Base-by-base conservation (phyloP, 2,797 vertebrate genomes). In the Anisognathus igniventris region DNA sequence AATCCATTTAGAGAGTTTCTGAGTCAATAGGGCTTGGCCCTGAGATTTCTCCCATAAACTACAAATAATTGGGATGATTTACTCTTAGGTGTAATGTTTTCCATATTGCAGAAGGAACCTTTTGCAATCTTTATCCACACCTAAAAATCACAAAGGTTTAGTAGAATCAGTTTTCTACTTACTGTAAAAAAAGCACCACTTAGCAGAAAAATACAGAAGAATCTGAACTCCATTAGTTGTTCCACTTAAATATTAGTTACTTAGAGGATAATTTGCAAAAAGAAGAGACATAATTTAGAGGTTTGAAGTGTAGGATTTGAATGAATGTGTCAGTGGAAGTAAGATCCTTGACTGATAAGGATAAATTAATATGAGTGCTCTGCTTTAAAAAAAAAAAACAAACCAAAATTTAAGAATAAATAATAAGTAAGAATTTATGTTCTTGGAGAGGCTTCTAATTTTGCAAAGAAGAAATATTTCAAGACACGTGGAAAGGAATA, bases 1-100 rank as follows among this genome's bases (percentile, higher is more conserved):
- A 95, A 95, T 90, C 78, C 62, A 91, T 78, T 92, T 80, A 70
- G 54, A 93, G 71, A 90, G 37, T 31, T 95, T 88, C 79, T 87
- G 64, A 94, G 68, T 89, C 86, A 88, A 66, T 3, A 92, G 81
- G 75, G 54, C 84, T 88, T n/a, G 35, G 89, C 72, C 81, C 72
- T 78, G 51, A 50, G 72, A 96, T 88, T 87, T 90, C 61, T 88
- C 62, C 86, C 54, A 61, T 72, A 80, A 86, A 8, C 65, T 75
- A 67, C 72, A 91, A 86, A 75, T 78, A 95, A 80, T 8, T 78
- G 58, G 54, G 50, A 93, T 72, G 54, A 80, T 92, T 83, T 91
- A 86, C 78, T 93, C 14, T 35, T 24, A 56, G 30, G 42, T 86
- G 86, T 86, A 50, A 67, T 77, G 35, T 66, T 85, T 85, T 76